Conservation (phyloP, 1,140 invertebrate species). For the Notospermus geniculatus region DNA sequence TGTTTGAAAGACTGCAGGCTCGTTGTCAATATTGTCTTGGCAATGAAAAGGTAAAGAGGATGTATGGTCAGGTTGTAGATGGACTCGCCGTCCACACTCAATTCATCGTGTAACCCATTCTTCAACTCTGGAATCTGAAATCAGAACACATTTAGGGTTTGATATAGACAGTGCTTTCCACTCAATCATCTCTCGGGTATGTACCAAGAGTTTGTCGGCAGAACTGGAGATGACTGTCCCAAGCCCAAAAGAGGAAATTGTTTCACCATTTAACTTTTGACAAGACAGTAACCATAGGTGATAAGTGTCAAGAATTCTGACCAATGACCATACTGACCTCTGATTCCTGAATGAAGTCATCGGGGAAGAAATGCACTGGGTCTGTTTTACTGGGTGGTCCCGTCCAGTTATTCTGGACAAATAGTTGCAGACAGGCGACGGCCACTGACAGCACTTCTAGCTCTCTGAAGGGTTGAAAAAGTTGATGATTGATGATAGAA, state of each 20-base stretch:
- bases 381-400: constrained; percentile 61
- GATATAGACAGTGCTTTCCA: too few relatives aligned
- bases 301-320: background rate
- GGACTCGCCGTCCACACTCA: constrained; percentile 45
- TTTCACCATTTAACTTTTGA: too few relatives aligned
- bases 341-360: constrained; percentile 18
- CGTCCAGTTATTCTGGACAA: constrained; percentile 79
- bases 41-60: constrained; percentile 67
- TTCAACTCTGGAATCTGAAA: constrained; percentile 18
- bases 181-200: too few relatives aligned
- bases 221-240: background rate
- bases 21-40: constrained; percentile 65
- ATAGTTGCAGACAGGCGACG: constrained; percentile 66
- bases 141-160: too few relatives aligned
- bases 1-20: constrained; percentile 47
- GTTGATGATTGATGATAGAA: too few relatives aligned
- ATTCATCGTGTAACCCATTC: constrained; percentile 25
- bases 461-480: constrained; percentile 28
- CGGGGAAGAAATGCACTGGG: constrained; percentile 24
- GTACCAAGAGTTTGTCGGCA: constrained; percentile 7
- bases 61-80: constrained; percentile 62
- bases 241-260: too few relatives aligned
- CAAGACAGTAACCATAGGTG: too few relatives aligned
- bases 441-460: constrained; percentile 57
- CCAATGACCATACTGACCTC: constrained; percentile 16